Percentiles rank a stretch among this genome's conserved stretches.
Conservation (phyloP, 2,888 invertebrate species). For the Orthonychiurus folsomi region DNA sequence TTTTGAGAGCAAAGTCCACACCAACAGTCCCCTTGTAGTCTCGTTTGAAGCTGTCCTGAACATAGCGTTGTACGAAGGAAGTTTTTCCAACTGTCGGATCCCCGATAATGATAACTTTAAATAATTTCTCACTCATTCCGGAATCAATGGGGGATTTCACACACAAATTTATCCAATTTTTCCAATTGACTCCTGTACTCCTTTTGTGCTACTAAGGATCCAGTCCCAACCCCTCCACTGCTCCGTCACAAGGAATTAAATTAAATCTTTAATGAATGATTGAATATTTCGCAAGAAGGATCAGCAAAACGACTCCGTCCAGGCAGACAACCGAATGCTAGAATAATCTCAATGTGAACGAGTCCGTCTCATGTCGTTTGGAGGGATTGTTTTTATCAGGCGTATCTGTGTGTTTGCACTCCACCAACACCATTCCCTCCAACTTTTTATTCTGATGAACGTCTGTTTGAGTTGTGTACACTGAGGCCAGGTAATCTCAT, state of each 20-base stretch:
- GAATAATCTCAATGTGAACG: constrained; percentile 1
- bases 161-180: not conserved
- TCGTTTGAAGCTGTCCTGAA: constrained; percentile 47
- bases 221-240: too few species aligned
- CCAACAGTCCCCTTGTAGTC: constrained; percentile 53
- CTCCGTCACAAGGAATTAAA: too few species aligned
- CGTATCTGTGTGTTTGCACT: not conserved
- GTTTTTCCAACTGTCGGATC: constrained; percentile 51
- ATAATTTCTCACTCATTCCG: constrained; percentile 44
- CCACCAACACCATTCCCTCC: too few species aligned
- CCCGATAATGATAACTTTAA: constrained; percentile 48
- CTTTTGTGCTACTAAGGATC: too few species aligned
- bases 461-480: too few species aligned
- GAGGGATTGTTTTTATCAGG: not conserved
- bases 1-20: constrained; percentile 54
- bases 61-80: constrained; percentile 52
- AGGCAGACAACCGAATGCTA: not conserved
- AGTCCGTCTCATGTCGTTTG: not conserved
- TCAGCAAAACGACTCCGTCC: too few species aligned
- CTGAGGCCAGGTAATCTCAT: not conserved
- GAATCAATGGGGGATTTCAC: not conserved
- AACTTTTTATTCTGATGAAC: too few species aligned
- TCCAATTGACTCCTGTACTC: not conserved
- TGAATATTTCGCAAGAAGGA: too few species aligned
- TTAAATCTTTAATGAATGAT: too few species aligned